Conservation (phyloP, 2,888 invertebrate genomes). For the Caenorhabditis imperialis region DNA sequence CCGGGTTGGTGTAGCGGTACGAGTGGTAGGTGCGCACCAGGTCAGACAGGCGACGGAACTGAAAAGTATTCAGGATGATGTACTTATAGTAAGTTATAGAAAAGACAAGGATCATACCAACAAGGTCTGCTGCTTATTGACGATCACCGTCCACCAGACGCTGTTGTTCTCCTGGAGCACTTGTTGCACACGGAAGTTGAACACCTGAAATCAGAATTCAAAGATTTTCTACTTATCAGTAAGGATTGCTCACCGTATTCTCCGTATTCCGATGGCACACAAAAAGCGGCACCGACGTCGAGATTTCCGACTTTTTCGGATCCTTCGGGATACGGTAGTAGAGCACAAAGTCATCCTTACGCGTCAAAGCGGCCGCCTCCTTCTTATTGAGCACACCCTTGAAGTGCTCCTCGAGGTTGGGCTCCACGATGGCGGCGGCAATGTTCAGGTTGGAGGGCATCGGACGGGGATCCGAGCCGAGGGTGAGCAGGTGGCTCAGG, state of each 20-base stretch:
- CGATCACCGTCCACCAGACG: slow-evolving; percentile 53
- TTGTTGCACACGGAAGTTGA: slow-evolving; percentile 46
- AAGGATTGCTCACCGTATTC: slow-evolving; percentile 23
- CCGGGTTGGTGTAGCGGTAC: slow-evolving; percentile 44
- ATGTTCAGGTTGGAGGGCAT: slow-evolving; percentile 14
- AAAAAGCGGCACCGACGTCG: slow-evolving; percentile 29
- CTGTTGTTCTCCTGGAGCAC: slow-evolving; percentile 48
- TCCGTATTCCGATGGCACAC: slow-evolving; percentile 43
- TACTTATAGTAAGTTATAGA: not conserved
- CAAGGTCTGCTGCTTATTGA: slow-evolving; percentile 46
- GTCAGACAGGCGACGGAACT: slow-evolving; percentile 46
- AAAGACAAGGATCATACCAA: slow-evolving; percentile 17
- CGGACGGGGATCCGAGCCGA: slow-evolving; percentile 24
- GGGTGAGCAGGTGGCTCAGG: slow-evolving; percentile 23
- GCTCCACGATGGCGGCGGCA: slow-evolving; percentile 26
- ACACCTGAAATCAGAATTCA: slow-evolving; percentile 21
- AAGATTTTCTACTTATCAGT: no score
- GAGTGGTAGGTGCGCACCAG: slow-evolving; percentile 49
- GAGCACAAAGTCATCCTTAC: slow-evolving; percentile 38
- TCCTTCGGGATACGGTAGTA: slow-evolving; percentile 50
- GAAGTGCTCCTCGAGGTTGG: slow-evolving; percentile 43
- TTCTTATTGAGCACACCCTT: slow-evolving; percentile 47
- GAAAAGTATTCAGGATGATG: slow-evolving; percentile 8
- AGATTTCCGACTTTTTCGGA: slow-evolving; percentile 3
- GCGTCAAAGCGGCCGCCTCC: slow-evolving; percentile 33